A percentile compares a stretch with the other conserved stretches of the same genome.
phyloP scores from a whole-genome alignment of 2,113 vertebrate genomes.

The Anser brachyrhynchus region DNA sequence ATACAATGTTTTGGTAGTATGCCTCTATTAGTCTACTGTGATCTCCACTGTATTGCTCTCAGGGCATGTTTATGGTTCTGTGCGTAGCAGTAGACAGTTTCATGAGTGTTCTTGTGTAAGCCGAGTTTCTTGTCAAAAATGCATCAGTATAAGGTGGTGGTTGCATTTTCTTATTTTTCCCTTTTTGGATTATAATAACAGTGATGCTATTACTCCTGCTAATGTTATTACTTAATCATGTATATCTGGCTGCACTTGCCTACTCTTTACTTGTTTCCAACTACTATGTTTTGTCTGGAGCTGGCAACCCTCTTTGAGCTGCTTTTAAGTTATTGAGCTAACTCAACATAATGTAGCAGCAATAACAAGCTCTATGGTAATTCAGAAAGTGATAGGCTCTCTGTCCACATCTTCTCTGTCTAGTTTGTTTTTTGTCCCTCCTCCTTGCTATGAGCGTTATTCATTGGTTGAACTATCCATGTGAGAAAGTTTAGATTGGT shows the following conservation, averaged over 20 bases:
- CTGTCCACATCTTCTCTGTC: not conserved
- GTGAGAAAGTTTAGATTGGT: not conserved
- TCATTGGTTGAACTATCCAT: not conserved
- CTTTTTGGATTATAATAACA: not conserved
- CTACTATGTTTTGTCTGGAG: not conserved
- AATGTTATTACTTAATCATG: not conserved
- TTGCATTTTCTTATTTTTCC: not conserved
- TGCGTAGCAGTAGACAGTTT: not conserved
- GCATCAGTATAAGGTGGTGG: not conserved
- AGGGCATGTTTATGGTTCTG: not conserved
- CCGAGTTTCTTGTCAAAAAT: not conserved
- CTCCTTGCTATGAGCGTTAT: not conserved
- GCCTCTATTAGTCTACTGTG: not conserved
- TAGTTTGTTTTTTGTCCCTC: not conserved
- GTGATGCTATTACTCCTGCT: not conserved
- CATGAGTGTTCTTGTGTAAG: not conserved
- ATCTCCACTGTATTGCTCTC: not conserved
- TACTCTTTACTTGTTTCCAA: not conserved
- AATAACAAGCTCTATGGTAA: not conserved
- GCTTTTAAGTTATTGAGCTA: not conserved
- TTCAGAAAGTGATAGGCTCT: not conserved
- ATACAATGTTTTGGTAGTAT: not conserved
- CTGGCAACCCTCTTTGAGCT: not conserved
- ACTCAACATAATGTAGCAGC: not conserved
- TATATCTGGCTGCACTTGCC: not conserved